These are phyloP conservation scores for Neocrepidodera transversa DNA, from an alignment of 2,888 invertebrate species.

Conservation along the genomic window DNA sequence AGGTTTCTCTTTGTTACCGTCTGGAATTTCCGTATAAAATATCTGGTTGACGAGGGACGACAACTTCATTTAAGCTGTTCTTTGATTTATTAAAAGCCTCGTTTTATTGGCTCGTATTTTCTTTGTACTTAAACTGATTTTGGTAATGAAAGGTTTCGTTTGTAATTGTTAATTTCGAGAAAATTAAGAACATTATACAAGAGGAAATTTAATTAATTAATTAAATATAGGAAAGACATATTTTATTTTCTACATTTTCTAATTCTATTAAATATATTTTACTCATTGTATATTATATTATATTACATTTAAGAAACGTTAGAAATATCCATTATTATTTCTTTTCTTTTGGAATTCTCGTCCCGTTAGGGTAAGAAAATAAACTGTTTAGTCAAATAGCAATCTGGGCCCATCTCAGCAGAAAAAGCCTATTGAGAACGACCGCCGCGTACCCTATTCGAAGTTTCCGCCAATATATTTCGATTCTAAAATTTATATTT, in stretches of 20 bases:
- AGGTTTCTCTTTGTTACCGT: conserved; percentile 8
- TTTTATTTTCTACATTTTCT: too few relatives aligned
- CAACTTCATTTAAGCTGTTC: conserved; percentile 16
- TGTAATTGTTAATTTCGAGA: not conserved
- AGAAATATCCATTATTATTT: too few relatives aligned
- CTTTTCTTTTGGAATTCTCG: too few relatives aligned
- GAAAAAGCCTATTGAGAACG: not conserved
- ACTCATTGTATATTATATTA: too few relatives aligned
- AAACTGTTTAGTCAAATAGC: conserved; percentile 10
- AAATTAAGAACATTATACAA: not conserved
- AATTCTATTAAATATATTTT: too few relatives aligned
- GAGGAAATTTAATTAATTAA: too few relatives aligned
- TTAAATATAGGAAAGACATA: too few relatives aligned
- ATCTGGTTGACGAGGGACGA: conserved; percentile 20
- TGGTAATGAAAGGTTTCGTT: not conserved
- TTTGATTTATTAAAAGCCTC: conserved; percentile 20
- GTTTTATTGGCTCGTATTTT: conserved; percentile 6
- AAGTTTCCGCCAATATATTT: conserved; percentile 11
- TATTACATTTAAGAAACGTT: too few relatives aligned
- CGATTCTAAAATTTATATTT: conserved; percentile 20
- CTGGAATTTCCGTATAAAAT: conserved; percentile 11
- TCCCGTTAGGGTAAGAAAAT: not conserved
- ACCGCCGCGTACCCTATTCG: not conserved
- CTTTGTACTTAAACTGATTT: not conserved
- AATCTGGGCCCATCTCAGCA: conserved; percentile 1